phyloP scores from a whole-genome alignment of 64 coral and sea anemone genomes.

The Acropora tenuis region DNA sequence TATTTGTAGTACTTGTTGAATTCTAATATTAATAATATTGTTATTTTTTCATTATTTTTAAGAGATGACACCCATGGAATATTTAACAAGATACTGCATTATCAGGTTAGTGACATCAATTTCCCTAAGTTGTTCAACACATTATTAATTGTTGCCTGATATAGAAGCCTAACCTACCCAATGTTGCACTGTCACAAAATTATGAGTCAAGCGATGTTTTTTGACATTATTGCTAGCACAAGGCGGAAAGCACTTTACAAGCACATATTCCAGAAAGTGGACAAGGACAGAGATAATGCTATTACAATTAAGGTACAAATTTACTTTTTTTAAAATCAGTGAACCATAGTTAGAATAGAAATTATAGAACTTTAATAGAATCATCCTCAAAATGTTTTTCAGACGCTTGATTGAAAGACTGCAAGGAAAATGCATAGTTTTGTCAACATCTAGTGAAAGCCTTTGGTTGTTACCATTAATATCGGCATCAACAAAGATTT shows the following conservation, averaged over 20 bases:
- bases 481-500: no score
- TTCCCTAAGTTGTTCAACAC: neutral
- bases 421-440: no score
- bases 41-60: neutral
- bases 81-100: slow-evolving; percentile 79
- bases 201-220: neutral
- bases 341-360: neutral
- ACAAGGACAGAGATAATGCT: slow-evolving; percentile 92
- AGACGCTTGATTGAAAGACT: no score
- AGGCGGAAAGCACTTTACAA: slow-evolving; percentile 95
- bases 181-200: neutral
- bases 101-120: slow-evolving; percentile 57
- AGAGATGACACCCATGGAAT: slow-evolving; percentile 85
- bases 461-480: no score
- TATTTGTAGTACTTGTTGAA: neutral
- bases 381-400: neutral
- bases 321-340: neutral
- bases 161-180: no score
- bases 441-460: no score
- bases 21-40: neutral
- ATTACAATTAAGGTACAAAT: slow-evolving; percentile 76
- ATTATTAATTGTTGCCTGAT: neutral
- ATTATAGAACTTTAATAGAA: neutral
- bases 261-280: slow-evolving; percentile 84
- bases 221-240: slow-evolving; percentile 52